phyloP scores from a whole-genome alignment of 2,888 invertebrate genomes.

The Coleophora flavipennella region DNA sequence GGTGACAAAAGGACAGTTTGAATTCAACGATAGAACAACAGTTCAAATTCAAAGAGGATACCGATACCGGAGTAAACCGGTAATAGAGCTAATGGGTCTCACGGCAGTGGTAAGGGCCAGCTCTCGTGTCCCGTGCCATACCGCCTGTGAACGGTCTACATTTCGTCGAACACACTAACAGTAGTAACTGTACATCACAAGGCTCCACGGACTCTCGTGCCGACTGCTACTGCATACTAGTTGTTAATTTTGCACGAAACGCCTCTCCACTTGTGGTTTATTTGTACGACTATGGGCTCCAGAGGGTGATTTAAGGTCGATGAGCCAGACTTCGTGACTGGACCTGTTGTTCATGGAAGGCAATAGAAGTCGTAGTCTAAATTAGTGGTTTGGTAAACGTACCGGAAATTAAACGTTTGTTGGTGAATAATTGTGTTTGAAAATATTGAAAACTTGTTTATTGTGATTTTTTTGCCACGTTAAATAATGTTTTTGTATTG shows the following conservation, averaged over 20 bases:
- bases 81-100: background rate
- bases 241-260: constrained; percentile 50
- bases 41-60: too few species aligned
- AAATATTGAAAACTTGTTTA: background rate
- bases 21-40: too few species aligned
- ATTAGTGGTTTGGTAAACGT: constrained; percentile 1
- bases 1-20: too few species aligned
- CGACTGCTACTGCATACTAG: constrained; percentile 18
- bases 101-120: background rate
- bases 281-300: constrained; percentile 28
- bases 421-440: background rate
- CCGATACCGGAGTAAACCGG: too few species aligned
- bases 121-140: background rate
- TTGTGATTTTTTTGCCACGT: too few species aligned
- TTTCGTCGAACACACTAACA: constrained; percentile 34
- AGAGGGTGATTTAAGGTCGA: constrained; percentile 36
- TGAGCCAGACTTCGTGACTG: constrained; percentile 24
- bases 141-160: constrained; percentile 16
- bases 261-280: constrained; percentile 45
- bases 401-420: too few species aligned
- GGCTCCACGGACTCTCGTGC: constrained; percentile 18
- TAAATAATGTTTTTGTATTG: background rate
- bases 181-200: constrained; percentile 32
- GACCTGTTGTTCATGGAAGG: constrained; percentile 19
- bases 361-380: constrained; percentile 13